Conservation (phyloP, 1,140 invertebrate genomes). For the Lasaia peninsularis region DNA sequence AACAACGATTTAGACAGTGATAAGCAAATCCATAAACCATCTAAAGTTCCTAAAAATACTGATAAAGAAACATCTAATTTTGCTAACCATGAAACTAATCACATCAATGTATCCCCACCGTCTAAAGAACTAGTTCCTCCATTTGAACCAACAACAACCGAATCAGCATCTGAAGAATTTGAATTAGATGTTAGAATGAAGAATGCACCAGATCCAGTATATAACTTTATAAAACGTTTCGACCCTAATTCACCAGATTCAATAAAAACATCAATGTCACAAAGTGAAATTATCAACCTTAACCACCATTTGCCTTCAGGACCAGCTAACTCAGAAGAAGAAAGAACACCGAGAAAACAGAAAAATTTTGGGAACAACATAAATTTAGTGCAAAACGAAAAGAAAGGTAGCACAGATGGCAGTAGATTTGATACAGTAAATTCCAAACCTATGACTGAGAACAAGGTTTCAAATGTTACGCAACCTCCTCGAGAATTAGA, state of each 20-base stretch:
- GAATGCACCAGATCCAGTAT: constrained; percentile 42
- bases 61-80: not conserved
- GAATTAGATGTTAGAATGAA: constrained; percentile 37
- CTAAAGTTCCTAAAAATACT: not conserved
- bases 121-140: constrained; percentile 41
- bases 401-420: constrained; percentile 37
- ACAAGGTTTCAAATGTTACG: constrained; percentile 27
- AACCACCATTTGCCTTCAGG: constrained; percentile 57
- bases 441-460: constrained; percentile 36
- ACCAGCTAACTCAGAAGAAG: constrained; percentile 58
- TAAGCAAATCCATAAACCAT: constrained; percentile 29
- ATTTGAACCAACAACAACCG: constrained; percentile 35
- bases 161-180: constrained; percentile 32
- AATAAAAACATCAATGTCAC: constrained; percentile 56
- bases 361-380: constrained; percentile 50
- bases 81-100: not conserved
- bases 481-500: constrained; percentile 43
- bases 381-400: constrained; percentile 47
- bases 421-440: constrained; percentile 52
- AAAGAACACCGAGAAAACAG: constrained; percentile 50
- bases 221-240: constrained; percentile 70
- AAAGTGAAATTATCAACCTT: constrained; percentile 55
- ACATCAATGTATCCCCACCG: constrained; percentile 25
- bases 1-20: constrained; percentile 56
- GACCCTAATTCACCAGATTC: constrained; percentile 61